Evolutionary conservation across 2,888 invertebrate species (phyloP), one percentile per base, ranked within the genome.

Genomic region (Lasioglossum lativentre): DNA sequence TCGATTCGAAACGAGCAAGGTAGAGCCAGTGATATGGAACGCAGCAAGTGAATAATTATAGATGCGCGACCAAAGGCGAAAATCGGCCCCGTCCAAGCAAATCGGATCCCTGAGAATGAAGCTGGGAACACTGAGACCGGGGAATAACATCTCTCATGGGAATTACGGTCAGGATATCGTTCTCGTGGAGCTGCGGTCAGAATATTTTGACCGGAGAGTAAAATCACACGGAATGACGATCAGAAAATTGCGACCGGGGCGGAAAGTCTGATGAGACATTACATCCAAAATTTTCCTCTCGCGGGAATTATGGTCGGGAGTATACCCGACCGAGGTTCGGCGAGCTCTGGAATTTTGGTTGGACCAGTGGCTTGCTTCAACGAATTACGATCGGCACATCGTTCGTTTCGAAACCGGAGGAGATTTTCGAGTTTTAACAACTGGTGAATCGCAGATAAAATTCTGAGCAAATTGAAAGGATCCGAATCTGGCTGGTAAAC

Each of bases 231-330:
- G 63, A 63, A 63, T 63, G 30, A 63, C 63, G 63, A 63, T 63
- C 63, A 19, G 63, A 63, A 63, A 63, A 63, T 63, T 63, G 30
- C 63, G 63, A 30, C 6, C 63, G 30, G 19, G 16, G 8, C 63
- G 63, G 63, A 63, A 63, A 63, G 30, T 63, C 63, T 63, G 63
- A 63, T 63, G 63, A 63, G 63, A 19, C 63, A 30, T 63, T 63
- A 63, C 30, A 30, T 63, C 30, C 63, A 30, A 63, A 63, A 63
- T 63, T 63, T 63, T 63, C 16, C 30, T 63, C 63, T 30, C 30
- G 19, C 16, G 63, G 63, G 30, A 30, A 63, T 63, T 30, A 63
- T 30, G 30, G 30, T 63, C 63, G 23, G 30, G 1, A 2, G 2
- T n/a, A 63, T 16, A 16, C 6, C 63, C n/a, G 59, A 4, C 27